Conservation (phyloP, 2,113 vertebrate genomes). For the Hipposideros armiger region DNA sequence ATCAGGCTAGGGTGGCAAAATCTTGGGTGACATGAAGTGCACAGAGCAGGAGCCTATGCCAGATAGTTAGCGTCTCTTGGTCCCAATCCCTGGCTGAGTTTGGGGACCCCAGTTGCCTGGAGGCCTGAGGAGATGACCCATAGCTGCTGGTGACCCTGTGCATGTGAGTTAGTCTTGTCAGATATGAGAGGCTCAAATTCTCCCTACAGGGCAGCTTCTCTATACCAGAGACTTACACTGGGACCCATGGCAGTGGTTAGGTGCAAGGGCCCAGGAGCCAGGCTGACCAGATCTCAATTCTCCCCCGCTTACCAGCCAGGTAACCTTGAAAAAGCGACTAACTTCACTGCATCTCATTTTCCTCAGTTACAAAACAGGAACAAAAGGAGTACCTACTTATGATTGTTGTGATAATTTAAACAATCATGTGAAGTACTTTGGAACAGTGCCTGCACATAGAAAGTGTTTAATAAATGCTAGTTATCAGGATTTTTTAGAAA, state of each 20-base stretch:
- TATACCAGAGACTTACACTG: neutral
- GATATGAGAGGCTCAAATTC: neutral
- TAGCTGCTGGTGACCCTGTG: neutral
- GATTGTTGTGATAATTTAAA: neutral
- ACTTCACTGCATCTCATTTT: neutral
- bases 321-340: neutral
- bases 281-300: neutral
- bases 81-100: neutral
- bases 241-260: neutral
- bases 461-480: neutral
- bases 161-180: neutral
- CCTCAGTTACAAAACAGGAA: neutral
- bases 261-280: too few species aligned
- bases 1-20: neutral
- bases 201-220: neutral
- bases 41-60: neutral
- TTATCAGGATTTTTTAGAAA: neutral
- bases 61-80: neutral
- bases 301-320: neutral
- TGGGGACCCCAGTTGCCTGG: neutral
- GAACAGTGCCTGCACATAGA: neutral
- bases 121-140: neutral
- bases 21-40: neutral
- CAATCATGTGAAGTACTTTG: neutral
- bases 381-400: neutral